These are phyloP conservation scores for Grallaria varia DNA, from an alignment of 2,113 vertebrate species.

Conservation along the genomic window DNA sequence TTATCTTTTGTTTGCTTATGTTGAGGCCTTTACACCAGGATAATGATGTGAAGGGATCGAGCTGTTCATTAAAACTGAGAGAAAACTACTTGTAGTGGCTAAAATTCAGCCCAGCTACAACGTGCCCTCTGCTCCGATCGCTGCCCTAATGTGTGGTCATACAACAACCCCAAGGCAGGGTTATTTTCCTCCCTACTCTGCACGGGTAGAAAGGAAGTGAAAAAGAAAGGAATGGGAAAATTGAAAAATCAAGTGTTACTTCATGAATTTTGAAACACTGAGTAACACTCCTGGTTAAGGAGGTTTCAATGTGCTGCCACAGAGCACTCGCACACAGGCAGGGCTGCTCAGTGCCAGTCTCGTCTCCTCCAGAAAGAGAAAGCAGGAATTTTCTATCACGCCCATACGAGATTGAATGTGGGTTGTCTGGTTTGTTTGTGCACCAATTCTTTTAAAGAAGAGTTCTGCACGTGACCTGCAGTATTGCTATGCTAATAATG, in stretches of 20 bases:
- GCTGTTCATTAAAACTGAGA: background rate
- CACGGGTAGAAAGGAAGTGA: background rate
- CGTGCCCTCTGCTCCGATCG: fast-evolving
- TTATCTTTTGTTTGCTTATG: conserved; percentile 32
- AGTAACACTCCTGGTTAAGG: background rate
- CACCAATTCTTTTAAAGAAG: background rate
- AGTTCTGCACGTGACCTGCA: background rate
- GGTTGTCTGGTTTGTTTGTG: background rate
- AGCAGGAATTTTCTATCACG: background rate
- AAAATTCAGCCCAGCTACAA: background rate
- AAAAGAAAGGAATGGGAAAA: background rate
- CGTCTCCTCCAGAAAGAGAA: background rate
- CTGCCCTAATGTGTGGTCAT: background rate
- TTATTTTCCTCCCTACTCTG: background rate
- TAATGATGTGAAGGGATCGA: background rate
- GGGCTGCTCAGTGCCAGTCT: background rate
- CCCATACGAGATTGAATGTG: background rate
- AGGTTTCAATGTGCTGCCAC: background rate
- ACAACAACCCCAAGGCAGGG: fast-evolving
- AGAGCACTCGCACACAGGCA: background rate
- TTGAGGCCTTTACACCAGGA: background rate
- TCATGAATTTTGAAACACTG: background rate
- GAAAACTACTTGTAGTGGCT: background rate
- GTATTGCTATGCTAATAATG: background rate
- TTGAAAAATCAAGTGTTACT: background rate